Conservation (phyloP, 2,797 vertebrate species). For the Ctenopoma kingsleyae region DNA sequence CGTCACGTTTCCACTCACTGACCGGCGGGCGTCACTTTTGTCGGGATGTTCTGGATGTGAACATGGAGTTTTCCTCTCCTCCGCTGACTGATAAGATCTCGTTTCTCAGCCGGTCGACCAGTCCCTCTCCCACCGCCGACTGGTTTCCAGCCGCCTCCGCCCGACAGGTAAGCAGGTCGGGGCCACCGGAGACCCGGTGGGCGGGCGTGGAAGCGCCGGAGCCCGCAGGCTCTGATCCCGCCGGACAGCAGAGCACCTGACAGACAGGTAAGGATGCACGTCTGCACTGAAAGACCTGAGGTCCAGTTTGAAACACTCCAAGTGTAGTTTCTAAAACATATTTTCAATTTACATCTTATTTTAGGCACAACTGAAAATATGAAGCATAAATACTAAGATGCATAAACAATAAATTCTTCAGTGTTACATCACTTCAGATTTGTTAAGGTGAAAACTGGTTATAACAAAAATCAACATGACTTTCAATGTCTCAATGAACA, state of each 20-base stretch:
- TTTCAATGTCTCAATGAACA: background rate
- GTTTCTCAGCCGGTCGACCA: conserved; percentile 30
- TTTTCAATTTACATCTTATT: no score
- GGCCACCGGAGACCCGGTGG: conserved; percentile 48
- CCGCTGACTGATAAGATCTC: conserved; percentile 38
- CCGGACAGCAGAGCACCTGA: conserved; percentile 57
- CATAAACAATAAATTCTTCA: background rate
- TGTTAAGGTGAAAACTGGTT: background rate
- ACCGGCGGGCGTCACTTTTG: conserved; percentile 36
- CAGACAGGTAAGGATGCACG: conserved; percentile 59
- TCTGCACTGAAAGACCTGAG: no score
- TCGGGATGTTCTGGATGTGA: conserved; percentile 71
- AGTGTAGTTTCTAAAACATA: no score
- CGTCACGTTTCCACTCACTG: background rate
- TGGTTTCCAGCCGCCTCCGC: conserved; percentile 32
- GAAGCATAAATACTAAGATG: no score
- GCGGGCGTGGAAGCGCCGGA: conserved; percentile 52
- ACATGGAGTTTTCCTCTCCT: conserved; percentile 65
- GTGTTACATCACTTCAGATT: background rate
- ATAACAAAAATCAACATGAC: background rate
- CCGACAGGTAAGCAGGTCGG: conserved; percentile 50
- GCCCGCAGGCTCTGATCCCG: conserved; percentile 27
- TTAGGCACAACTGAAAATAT: no score
- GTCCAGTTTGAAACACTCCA: no score
- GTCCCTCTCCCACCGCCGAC: conserved; percentile 26